A percentile compares a stretch with the other conserved stretches of the same genome.
phyloP scores from a whole-genome alignment of 2,113 vertebrate species.

The Gnathonemus echidnorhynchus region DNA sequence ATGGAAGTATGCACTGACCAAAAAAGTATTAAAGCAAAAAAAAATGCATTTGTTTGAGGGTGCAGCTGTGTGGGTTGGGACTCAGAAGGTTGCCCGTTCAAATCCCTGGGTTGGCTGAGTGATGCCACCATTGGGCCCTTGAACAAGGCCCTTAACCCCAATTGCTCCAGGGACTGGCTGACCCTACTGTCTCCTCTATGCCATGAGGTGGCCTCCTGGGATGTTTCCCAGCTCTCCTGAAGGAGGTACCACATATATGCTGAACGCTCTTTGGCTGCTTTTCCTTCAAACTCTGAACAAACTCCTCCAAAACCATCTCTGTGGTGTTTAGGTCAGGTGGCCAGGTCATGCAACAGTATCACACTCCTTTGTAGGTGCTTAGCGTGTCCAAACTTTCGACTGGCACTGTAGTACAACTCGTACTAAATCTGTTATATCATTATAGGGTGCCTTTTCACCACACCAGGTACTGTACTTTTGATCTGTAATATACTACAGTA shows the following conservation, averaged over 20 bases:
- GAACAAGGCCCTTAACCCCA: background rate
- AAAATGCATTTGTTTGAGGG: background rate
- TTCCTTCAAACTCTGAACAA: no score
- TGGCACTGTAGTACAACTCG: no score
- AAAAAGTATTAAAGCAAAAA: background rate
- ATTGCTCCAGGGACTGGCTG: background rate
- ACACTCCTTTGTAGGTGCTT: no score
- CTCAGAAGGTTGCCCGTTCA: background rate
- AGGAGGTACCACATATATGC: background rate
- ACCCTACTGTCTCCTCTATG: background rate
- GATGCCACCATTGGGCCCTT: background rate
- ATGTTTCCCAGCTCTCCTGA: background rate
- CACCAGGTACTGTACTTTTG: no score
- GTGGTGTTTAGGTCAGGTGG: no score
- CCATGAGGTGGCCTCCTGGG: background rate
- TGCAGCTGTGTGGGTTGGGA: background rate
- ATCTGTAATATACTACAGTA: background rate
- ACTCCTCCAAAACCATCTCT: no score
- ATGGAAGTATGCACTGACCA: background rate
- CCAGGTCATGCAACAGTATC: no score
- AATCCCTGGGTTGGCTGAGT: background rate
- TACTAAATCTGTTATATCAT: no score
- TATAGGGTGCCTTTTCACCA: no score
- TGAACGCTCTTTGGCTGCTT: background rate
- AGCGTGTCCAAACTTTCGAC: no score